Conservation (phyloP, 2,888 invertebrate genomes). For the Heteromyza rotundicornis region DNA sequence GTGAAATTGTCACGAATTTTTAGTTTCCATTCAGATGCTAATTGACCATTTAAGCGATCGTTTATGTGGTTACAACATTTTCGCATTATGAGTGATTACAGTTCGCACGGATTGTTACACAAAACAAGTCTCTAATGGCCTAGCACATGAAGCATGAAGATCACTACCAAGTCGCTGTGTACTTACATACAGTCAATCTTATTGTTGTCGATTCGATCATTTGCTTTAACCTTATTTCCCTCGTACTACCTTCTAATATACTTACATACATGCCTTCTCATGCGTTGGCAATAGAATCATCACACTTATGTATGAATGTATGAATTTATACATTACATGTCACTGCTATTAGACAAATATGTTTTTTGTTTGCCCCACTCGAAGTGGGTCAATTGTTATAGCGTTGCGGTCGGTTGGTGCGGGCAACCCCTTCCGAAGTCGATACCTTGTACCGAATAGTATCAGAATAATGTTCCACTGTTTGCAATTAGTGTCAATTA, state of each 20-base stretch:
- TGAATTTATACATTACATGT: slow-evolving; percentile 1
- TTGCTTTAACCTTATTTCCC: too few relatives aligned
- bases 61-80: too few relatives aligned
- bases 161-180: neutral
- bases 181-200: neutral
- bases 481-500: too few relatives aligned
- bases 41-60: too few relatives aligned
- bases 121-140: neutral
- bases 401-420: neutral
- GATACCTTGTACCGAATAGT: too few relatives aligned
- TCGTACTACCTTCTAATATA: too few relatives aligned
- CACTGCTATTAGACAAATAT: neutral
- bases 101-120: neutral
- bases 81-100: too few relatives aligned
- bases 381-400: slow-evolving; percentile 7
- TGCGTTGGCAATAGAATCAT: neutral
- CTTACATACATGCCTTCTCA: neutral
- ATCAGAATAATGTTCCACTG: too few relatives aligned
- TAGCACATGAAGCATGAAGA: slow-evolving; percentile 13
- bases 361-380: neutral
- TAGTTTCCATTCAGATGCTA: too few relatives aligned
- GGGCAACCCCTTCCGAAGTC: neutral
- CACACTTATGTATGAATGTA: neutral
- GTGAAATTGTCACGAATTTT: too few relatives aligned
- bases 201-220: slow-evolving; percentile 8